Conservation (phyloP, 2,888 invertebrate species). For the Drosophila dives region DNA sequence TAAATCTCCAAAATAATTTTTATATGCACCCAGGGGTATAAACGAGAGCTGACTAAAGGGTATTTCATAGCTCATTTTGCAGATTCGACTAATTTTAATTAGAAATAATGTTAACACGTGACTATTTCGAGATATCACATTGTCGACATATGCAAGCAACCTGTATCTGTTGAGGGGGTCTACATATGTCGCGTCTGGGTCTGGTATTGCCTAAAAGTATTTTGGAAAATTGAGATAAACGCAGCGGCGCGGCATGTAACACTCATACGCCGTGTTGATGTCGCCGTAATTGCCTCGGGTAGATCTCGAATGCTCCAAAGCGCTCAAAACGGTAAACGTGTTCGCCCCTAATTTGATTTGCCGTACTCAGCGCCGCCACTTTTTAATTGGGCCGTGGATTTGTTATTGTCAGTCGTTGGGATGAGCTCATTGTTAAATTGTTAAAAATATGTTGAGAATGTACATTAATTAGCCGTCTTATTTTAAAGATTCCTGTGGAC, state of each 20-base stretch:
- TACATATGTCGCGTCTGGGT: constrained; percentile 45
- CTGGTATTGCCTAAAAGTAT: constrained; percentile 31
- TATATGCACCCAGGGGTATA: background rate
- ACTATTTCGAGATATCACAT: constrained; percentile 46
- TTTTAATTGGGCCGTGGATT: constrained; percentile 35
- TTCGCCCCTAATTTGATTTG: constrained; percentile 76
- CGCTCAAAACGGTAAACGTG: constrained; percentile 66
- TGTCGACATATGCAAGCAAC: constrained; percentile 32
- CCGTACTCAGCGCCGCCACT: constrained; percentile 18
- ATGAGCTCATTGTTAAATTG: constrained; percentile 69
- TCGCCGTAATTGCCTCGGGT: constrained; percentile 54
- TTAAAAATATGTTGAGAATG: constrained; percentile 44
- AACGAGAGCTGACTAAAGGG: background rate
- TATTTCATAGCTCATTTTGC: background rate
- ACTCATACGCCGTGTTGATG: constrained; percentile 31
- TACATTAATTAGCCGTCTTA: constrained; percentile 57
- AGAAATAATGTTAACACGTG: constrained; percentile 74
- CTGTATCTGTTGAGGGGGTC: constrained; percentile 30
- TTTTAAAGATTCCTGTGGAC: constrained; percentile 12
- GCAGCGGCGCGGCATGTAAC: constrained; percentile 19
- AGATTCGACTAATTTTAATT: constrained; percentile 48
- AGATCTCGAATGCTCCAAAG: constrained; percentile 32
- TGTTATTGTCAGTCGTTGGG: constrained; percentile 24
- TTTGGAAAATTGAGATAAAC: constrained; percentile 71
- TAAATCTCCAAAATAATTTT: background rate